Evolutionary conservation across 2,797 vertebrate species (phyloP).

Genomic region (Ptychobarbus kaznakovi): DNA sequence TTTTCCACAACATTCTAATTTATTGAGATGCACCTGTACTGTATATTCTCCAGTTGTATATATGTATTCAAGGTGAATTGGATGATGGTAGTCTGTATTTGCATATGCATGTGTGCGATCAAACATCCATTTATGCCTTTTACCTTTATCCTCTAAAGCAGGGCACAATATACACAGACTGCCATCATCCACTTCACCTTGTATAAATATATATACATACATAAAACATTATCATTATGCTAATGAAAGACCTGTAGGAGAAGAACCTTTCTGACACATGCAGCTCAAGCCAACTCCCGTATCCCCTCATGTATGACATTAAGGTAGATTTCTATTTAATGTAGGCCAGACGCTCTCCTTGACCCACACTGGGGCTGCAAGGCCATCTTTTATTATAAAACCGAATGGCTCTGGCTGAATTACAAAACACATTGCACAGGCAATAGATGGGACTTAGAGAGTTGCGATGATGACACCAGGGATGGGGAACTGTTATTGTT

Average conservation of each 20-base stretch:
- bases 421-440: conserved; percentile 13
- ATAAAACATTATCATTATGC: conserved; percentile 47
- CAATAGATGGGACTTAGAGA: conserved; percentile 10
- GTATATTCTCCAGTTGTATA: not conserved
- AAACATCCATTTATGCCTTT: not conserved
- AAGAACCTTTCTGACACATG: conserved; percentile 42
- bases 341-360: conserved; percentile 8
- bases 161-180: not conserved
- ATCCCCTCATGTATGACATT: conserved; percentile 25
- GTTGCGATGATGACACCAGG: conserved; percentile 10
- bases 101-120: not conserved
- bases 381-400: conserved; percentile 24
- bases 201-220: conserved; percentile 15
- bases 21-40: no score
- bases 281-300: conserved; percentile 19
- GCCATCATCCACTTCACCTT: conserved; percentile 26
- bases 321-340: conserved; percentile 39
- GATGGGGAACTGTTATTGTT: conserved; percentile 23
- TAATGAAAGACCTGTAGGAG: conserved; percentile 36
- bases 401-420: conserved; percentile 21
- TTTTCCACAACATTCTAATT: no score
- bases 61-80: not conserved
- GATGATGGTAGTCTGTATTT: not conserved
- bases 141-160: not conserved
- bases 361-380: conserved; percentile 15